Percentiles rank a stretch among this genome's conserved stretches.
Conservation (phyloP, 2,888 invertebrate species). For the Hymenopus coronatus region DNA sequence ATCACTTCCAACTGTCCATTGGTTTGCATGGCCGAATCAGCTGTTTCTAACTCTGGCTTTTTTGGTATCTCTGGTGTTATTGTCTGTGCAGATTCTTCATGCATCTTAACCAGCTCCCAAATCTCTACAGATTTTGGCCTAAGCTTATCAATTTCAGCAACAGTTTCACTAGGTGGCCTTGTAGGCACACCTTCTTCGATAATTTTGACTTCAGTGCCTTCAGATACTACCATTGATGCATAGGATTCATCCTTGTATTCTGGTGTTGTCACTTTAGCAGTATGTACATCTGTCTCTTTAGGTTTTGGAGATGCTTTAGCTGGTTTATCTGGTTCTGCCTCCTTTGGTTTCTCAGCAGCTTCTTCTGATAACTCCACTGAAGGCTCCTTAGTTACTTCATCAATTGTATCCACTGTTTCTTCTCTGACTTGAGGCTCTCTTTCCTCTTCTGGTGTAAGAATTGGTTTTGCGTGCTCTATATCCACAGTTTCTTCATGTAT, state of each 20-base stretch:
- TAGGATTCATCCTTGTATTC: conserved; percentile 57
- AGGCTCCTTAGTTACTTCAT: not conserved
- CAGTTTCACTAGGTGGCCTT: conserved; percentile 55
- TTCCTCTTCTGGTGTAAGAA: not conserved
- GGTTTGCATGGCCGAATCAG: conserved; percentile 6
- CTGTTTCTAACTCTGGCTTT: conserved; percentile 41
- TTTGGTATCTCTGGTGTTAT: conserved; percentile 46
- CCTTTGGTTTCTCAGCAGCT: not conserved
- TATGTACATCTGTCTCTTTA: conserved; percentile 3
- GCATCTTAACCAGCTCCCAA: conserved; percentile 56
- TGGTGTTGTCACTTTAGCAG: conserved; percentile 27
- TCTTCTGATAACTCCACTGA: not conserved
- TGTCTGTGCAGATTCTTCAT: conserved; percentile 46
- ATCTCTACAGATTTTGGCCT: conserved; percentile 50
- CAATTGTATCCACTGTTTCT: not conserved
- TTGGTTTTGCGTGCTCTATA: not conserved
- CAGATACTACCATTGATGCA: conserved; percentile 57
- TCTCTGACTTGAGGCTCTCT: not conserved
- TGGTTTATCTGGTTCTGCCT: not conserved
- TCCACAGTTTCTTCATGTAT: not conserved
- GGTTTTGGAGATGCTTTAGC: conserved; percentile 37
- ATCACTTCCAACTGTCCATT: not conserved
- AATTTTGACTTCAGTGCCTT: conserved; percentile 61
- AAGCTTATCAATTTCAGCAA: not conserved
- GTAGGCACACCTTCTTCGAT: conserved; percentile 60